A percentile compares a stretch with the other conserved stretches of the same genome.
Evolutionary conservation across 2,888 invertebrate genomes (phyloP).

Genomic region (Trachelus iudaicus): DNA sequence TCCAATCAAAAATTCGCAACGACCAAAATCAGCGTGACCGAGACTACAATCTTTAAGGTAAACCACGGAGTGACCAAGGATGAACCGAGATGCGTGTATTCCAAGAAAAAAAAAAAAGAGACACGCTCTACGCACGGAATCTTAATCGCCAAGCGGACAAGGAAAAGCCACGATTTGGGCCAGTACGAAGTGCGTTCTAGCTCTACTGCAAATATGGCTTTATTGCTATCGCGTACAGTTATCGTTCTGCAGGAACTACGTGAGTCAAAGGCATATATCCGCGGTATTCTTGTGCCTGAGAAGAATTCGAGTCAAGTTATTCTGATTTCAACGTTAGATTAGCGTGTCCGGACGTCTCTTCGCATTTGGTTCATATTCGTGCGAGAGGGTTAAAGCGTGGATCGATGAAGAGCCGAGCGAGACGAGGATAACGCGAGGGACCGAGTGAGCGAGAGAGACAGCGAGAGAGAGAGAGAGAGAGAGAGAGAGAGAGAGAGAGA

Average conservation of each 20-base stretch:
- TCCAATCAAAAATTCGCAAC: too few relatives aligned
- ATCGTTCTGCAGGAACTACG: constrained; percentile 11
- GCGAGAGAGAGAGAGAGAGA: too few relatives aligned
- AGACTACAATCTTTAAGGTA: neutral
- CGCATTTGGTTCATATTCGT: neutral
- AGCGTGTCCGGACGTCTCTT: neutral
- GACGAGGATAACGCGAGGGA: neutral
- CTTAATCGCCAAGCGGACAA: constrained; percentile 36
- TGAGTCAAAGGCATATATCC: neutral
- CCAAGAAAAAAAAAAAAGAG: constrained; percentile 20
- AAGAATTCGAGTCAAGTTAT: neutral
- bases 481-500: too few relatives aligned
- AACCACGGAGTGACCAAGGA: neutral
- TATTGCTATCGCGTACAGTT: constrained; percentile 31
- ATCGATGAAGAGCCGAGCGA: neutral
- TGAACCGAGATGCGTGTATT: neutral
- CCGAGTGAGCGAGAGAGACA: too few relatives aligned
- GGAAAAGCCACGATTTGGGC: constrained; percentile 37
- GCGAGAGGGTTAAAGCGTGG: neutral
- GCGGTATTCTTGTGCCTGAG: neutral
- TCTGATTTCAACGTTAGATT: constrained; percentile 1
- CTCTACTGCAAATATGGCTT: constrained; percentile 35
- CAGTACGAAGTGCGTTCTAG: constrained; percentile 17
- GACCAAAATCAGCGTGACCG: too few relatives aligned
- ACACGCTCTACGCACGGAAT: constrained; percentile 39